phyloP scores from a whole-genome alignment of 2,113 vertebrate genomes.

The Arvicanthis niloticus region DNA sequence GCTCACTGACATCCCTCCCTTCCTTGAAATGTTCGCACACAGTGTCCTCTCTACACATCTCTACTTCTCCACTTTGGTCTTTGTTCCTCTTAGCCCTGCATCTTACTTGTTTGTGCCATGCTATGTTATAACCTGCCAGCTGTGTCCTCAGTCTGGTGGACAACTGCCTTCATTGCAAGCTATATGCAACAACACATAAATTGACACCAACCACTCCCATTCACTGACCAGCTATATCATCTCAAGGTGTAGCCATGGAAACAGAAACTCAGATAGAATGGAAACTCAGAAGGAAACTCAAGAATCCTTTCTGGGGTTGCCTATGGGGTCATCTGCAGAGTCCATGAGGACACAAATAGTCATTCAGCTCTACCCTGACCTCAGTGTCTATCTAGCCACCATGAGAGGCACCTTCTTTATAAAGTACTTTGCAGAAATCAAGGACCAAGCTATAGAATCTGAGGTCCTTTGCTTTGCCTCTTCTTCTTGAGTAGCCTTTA shows the following conservation, averaged over 20 bases:
- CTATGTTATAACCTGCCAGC: background rate
- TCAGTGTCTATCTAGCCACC: too few species aligned
- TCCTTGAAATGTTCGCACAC: background rate
- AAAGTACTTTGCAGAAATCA: background rate
- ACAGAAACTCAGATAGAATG: background rate
- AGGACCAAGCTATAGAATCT: background rate
- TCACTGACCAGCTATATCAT: background rate
- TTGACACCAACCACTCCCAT: background rate
- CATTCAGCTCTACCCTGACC: too few species aligned
- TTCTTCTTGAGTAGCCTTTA: background rate
- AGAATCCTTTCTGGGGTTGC: background rate
- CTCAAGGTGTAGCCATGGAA: background rate
- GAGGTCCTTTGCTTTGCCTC: background rate
- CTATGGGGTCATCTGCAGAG: background rate
- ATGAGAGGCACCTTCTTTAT: background rate
- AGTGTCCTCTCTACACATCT: rapidly evolving
- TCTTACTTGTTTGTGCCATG: background rate
- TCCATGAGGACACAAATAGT: background rate
- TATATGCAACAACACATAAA: background rate
- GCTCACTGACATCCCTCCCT: too few species aligned
- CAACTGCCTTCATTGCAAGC: background rate
- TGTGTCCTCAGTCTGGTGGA: background rate
- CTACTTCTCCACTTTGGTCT: too few species aligned
- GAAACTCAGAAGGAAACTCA: background rate
- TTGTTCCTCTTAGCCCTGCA: background rate